These are phyloP conservation scores for Tachyglossus aculeatus DNA, from an alignment of 2,797 vertebrate genomes.

Conservation along the genomic window DNA sequence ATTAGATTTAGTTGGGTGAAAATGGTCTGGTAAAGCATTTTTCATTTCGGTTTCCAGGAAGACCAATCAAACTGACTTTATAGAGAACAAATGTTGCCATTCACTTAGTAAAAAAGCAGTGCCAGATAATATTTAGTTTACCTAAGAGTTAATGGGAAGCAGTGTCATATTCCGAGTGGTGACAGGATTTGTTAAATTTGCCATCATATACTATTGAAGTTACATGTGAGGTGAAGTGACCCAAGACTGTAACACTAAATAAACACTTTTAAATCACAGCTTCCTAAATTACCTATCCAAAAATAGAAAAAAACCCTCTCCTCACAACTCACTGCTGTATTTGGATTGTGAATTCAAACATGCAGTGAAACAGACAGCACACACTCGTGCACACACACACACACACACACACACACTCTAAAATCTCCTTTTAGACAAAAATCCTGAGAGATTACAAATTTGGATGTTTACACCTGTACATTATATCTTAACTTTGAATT, in stretches of 20 bases:
- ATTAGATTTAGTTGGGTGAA: neutral
- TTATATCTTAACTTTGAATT: too few species aligned
- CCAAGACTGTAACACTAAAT: constrained; percentile 61
- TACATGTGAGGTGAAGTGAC: constrained; percentile 65
- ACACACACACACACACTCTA: neutral
- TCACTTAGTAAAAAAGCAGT: constrained; percentile 20
- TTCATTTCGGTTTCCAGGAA: too few species aligned
- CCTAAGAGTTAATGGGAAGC: constrained; percentile 52
- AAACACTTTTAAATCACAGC: constrained; percentile 59
- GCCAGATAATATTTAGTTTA: constrained; percentile 38
- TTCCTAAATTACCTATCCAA: constrained; percentile 58
- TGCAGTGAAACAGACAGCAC: too few species aligned
- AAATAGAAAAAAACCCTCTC: constrained; percentile 56
- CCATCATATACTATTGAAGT: constrained; percentile 45
- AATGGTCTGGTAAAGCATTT: neutral
- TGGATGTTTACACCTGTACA: too few species aligned
- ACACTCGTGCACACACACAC: neutral
- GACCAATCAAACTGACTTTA: constrained; percentile 12
- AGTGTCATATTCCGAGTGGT: constrained; percentile 53
- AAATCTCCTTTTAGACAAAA: too few species aligned
- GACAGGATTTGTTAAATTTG: constrained; percentile 56
- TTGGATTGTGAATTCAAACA: constrained; percentile 54
- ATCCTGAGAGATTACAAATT: too few species aligned
- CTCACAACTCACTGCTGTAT: constrained; percentile 24
- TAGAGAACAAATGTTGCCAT: constrained; percentile 21